These are phyloP conservation scores for Siniperca obscura DNA, from an alignment of 2,797 vertebrate species.

Conservation along the genomic window DNA sequence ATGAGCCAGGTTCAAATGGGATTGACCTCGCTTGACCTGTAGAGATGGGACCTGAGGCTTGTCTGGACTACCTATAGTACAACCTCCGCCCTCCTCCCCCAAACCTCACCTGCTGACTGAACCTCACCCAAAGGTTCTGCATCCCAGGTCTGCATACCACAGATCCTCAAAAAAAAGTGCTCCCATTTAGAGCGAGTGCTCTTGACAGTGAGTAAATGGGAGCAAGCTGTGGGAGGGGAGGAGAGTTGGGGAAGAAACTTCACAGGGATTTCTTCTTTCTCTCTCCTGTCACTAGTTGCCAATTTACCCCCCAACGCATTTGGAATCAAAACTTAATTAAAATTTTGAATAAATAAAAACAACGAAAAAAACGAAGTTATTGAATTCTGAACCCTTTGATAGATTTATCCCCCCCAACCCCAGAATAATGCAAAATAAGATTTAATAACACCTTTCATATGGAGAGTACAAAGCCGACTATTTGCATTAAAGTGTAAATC, in stretches of 20 bases:
- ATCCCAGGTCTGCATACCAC: constrained; percentile 10
- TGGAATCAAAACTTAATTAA: constrained; percentile 84
- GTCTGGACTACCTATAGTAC: constrained; percentile 13
- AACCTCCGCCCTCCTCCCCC: not conserved
- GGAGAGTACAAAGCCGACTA: constrained; percentile 84
- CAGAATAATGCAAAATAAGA: constrained; percentile 88
- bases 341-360: constrained; percentile 86
- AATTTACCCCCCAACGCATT: constrained; percentile 75
- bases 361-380: constrained; percentile 80
- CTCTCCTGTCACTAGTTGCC: constrained; percentile 70
- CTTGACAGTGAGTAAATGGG: constrained; percentile 52
- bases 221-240: constrained; percentile 41
- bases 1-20: constrained; percentile 54
- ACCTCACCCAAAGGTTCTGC: constrained; percentile 11
- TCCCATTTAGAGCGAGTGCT: constrained; percentile 32
- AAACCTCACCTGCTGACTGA: constrained; percentile 27
- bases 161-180: constrained; percentile 12
- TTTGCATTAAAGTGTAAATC: constrained; percentile 88
- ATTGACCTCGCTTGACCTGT: constrained; percentile 64
- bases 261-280: constrained; percentile 73
- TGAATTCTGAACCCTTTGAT: constrained; percentile 87
- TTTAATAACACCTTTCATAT: constrained; percentile 89
- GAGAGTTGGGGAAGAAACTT: constrained; percentile 52
- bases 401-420: constrained; percentile 85
- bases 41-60: constrained; percentile 19